phyloP scores from a whole-genome alignment of 1,140 invertebrate genomes.

The Apocrypta bakeri region DNA sequence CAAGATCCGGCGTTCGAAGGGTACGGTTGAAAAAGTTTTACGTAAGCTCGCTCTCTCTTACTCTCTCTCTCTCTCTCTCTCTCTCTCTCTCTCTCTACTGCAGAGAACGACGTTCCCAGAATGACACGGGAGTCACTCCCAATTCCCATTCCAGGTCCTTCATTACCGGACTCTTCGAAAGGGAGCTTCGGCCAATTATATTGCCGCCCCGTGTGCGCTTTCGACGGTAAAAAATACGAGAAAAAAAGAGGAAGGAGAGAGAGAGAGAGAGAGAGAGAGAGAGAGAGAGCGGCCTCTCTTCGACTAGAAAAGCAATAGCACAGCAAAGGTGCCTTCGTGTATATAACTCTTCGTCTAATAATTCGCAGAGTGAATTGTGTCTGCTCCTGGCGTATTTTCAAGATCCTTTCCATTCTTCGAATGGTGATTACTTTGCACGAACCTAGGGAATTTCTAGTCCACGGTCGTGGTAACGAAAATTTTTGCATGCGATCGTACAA shows the following conservation, averaged over 20 bases:
- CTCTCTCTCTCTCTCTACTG: no score
- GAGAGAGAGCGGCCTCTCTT: background rate
- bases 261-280: background rate
- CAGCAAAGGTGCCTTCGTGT: background rate
- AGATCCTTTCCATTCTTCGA: background rate
- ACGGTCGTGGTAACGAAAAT: background rate
- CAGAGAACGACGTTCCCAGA: conserved; percentile 48
- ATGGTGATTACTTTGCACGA: background rate
- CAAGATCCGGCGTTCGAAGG: background rate
- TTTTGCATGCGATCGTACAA: background rate
- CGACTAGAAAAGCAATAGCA: background rate
- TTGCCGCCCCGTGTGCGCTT: no score
- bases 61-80: no score
- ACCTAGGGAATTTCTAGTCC: background rate
- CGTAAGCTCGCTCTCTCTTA: background rate
- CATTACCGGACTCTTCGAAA: conserved; percentile 44
- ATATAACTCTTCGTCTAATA: background rate
- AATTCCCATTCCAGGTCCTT: conserved; percentile 57
- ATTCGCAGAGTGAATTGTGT: background rate
- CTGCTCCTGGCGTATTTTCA: background rate
- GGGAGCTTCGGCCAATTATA: no score
- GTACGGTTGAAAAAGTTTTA: background rate
- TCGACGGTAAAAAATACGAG: background rate
- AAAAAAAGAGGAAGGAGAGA: no score
- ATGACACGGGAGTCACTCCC: conserved; percentile 54